These are phyloP conservation scores for Lepidurus couesii DNA, from an alignment of 1,140 invertebrate species.

Conservation along the genomic window DNA sequence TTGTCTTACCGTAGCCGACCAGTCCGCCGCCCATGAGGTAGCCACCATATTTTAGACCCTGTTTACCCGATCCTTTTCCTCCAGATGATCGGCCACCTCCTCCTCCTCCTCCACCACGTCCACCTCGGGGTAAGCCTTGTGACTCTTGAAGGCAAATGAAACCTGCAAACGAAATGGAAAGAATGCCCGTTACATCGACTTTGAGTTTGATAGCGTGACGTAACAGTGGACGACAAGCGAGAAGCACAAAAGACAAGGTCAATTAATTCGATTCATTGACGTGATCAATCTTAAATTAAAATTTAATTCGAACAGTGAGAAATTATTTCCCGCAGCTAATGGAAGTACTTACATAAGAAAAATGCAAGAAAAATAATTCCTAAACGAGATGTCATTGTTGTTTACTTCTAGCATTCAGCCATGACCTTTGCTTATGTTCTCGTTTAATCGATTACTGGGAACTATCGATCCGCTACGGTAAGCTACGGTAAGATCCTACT, in stretches of 20 bases:
- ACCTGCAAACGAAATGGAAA: neutral
- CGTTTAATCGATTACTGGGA: neutral
- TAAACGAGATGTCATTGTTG: neutral
- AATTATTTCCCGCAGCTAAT: neutral
- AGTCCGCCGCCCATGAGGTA: neutral
- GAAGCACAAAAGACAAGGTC: too few species aligned
- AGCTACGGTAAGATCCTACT: too few species aligned
- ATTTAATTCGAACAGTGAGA: too few species aligned
- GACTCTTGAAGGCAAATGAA: neutral
- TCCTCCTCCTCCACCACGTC: neutral
- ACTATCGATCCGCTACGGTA: too few species aligned
- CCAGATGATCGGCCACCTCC: neutral
- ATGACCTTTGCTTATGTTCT: neutral
- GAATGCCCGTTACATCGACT: too few species aligned
- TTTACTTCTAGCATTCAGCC: neutral
- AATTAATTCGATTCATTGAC: too few species aligned
- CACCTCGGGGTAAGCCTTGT: neutral
- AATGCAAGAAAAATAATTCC: neutral
- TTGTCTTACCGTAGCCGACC: neutral
- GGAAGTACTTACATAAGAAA: constrained; percentile 8
- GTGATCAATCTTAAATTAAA: too few species aligned
- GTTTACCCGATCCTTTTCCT: neutral
- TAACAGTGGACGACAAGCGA: too few species aligned
- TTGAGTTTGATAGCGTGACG: too few species aligned
- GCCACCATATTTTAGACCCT: neutral